Conservation (phyloP, 2,113 vertebrate species). For the Sinocyclocheilus rhinocerous region DNA sequence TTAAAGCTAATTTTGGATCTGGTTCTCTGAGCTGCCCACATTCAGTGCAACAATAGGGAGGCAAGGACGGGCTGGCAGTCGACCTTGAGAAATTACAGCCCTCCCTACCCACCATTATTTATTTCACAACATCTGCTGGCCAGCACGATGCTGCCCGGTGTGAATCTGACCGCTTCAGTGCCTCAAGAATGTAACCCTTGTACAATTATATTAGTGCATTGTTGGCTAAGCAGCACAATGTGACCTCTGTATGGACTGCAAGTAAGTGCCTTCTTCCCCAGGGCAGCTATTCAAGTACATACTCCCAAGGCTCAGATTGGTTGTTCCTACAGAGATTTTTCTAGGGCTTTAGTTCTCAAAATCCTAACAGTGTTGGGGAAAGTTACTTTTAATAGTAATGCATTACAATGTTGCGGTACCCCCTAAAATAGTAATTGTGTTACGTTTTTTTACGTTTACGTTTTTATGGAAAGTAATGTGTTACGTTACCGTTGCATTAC, state of each 20-base stretch:
- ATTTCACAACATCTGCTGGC: conserved; percentile 47
- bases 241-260: conserved; percentile 40
- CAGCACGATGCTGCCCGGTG: conserved; percentile 9
- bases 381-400: not conserved
- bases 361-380: not conserved
- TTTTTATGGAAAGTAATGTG: no score
- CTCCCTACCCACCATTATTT: conserved; percentile 42
- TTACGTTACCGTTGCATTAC: no score
- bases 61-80: conserved; percentile 47
- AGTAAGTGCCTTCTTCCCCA: conserved; percentile 11
- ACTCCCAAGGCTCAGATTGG: not conserved
- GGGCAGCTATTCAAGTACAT: not conserved
- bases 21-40: conserved; percentile 52
- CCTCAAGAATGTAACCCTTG: conserved; percentile 54
- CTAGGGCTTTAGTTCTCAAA: not conserved
- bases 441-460: no score
- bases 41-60: conserved; percentile 38
- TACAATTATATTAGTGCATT: conserved; percentile 55
- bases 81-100: conserved; percentile 51
- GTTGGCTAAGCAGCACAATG: conserved; percentile 38
- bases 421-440: no score
- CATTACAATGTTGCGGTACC: not conserved
- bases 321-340: not conserved
- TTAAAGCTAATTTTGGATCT: conserved; percentile 66
- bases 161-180: conserved; percentile 17